phyloP scores from a whole-genome alignment of 2,797 vertebrate genomes.

The Xenopus petersii region DNA sequence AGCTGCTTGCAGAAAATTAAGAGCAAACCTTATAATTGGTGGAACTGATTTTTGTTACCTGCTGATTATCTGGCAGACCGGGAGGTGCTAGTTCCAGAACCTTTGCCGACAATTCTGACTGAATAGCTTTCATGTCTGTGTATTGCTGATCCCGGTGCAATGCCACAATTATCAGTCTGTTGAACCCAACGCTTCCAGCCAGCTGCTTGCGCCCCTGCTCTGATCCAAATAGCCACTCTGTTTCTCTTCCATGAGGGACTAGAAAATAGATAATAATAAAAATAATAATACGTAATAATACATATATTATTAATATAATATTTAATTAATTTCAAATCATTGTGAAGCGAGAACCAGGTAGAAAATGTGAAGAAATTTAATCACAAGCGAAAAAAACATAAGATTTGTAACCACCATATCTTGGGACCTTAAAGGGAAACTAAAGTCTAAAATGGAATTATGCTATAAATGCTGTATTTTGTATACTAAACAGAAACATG shows the following conservation, averaged over 20 bases:
- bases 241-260: slow-evolving; percentile 95
- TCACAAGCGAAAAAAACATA: no score
- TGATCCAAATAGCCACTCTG: slow-evolving; percentile 90
- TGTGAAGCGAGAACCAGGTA: no score
- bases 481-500: no score
- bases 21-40: neutral
- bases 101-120: slow-evolving; percentile 84
- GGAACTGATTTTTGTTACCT: slow-evolving; percentile 67
- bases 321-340: no score
- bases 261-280: slow-evolving; percentile 26
- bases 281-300: no score
- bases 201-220: slow-evolving; percentile 84
- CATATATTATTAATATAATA: no score
- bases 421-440: no score
- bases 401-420: no score
- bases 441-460: no score
- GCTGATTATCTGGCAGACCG: slow-evolving; percentile 80
- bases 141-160: slow-evolving; percentile 92
- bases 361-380: no score
- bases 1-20: no score
- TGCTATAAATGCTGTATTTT: no score
- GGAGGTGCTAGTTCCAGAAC: slow-evolving; percentile 91
- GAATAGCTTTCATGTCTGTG: slow-evolving; percentile 84
- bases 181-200: slow-evolving; percentile 80
- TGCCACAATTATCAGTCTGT: slow-evolving; percentile 79